Base-by-base conservation (phyloP, 2,888 invertebrate genomes). In the Cheilosia variabilis region DNA sequence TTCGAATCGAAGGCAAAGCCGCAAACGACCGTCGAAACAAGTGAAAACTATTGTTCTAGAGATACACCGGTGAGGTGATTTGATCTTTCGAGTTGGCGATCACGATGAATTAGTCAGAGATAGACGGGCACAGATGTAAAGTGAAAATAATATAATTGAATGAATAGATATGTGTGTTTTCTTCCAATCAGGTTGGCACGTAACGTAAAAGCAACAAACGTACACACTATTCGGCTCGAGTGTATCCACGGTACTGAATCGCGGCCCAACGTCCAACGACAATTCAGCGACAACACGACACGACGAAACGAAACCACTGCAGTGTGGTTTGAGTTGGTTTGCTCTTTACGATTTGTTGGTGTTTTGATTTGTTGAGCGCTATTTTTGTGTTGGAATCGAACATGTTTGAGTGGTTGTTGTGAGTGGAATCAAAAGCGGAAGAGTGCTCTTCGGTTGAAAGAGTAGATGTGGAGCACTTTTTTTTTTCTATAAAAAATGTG, bases 231-330 rank as follows among this genome's bases (percentile, higher is more conserved):
- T 88, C 89, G 88, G 87, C 88, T 90, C 89, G 90, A 90, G 89
- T 89, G 90, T 89, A 90, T 89, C 88, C 90, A 90, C 90, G 90
- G 88, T 88, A 90, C 90, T 90, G 88, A 90, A 87, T 87, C 87
- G 87, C 80, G 76, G 87, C 82, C 81, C 82, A 82, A 87, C 87
- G 65, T 86, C 80, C 82, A 82, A 86, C 87, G 65, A 81, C 80
- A 79, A 68, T 87, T 87, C 83, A 87, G 79, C 87, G 63, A 87
- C 88, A 77, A 31, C 31, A 31, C 31, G 9, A 31, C 31, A 31
- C 88, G 76, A 71, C 84, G 22, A 22, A 31, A 62, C 50, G 58
- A 34, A 58, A 41, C 47, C 50, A 58, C 57, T 34, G 66, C 47
- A 53, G 19, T 50, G 37, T 3, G 37, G 37, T 37, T 37, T 13